A percentile compares a stretch with the other conserved stretches of the same genome.
Evolutionary conservation across 2,888 invertebrate genomes (phyloP).

Genomic region (Geophilus truncorum): DNA sequence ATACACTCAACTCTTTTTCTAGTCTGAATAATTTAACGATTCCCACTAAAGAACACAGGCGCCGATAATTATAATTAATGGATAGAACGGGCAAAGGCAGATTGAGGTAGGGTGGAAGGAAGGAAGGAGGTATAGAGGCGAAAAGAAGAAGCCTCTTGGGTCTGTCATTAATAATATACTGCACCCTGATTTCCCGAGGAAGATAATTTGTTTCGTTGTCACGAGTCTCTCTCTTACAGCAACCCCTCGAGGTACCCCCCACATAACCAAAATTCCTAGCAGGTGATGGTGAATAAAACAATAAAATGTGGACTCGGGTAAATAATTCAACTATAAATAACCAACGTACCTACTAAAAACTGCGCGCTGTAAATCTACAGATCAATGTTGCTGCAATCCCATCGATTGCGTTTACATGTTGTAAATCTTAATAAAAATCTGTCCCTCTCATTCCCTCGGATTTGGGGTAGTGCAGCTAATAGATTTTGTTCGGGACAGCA

Average conservation of each 20-base stretch:
- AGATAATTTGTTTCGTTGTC: conserved; percentile 27
- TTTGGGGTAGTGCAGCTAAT: neutral
- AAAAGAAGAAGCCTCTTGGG: conserved; percentile 24
- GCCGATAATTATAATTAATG: conserved; percentile 27
- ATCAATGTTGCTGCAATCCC: neutral
- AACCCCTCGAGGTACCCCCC: neutral
- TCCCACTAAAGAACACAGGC: conserved; percentile 17
- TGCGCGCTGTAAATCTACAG: neutral
- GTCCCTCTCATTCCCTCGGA: conserved; percentile 12
- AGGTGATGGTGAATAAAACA: neutral
- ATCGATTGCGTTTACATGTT: neutral
- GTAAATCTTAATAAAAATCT: conserved; percentile 27
- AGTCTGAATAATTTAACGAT: neutral
- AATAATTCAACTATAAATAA: neutral
- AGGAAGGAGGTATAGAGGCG: neutral
- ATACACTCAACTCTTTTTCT: conserved; percentile 9
- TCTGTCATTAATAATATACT: conserved; percentile 27
- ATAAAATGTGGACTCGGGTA: neutral
- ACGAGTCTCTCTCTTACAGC: neutral
- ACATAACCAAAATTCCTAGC: conserved; percentile 10
- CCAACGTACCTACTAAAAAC: too few species aligned
- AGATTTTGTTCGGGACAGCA: neutral
- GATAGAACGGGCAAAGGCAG: conserved; percentile 11
- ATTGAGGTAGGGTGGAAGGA: conserved; percentile 17
- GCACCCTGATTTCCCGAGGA: conserved; percentile 25